These are phyloP conservation scores for Myrmecobius fasciatus DNA, from an alignment of 2,113 vertebrate species.

Conservation along the genomic window DNA sequence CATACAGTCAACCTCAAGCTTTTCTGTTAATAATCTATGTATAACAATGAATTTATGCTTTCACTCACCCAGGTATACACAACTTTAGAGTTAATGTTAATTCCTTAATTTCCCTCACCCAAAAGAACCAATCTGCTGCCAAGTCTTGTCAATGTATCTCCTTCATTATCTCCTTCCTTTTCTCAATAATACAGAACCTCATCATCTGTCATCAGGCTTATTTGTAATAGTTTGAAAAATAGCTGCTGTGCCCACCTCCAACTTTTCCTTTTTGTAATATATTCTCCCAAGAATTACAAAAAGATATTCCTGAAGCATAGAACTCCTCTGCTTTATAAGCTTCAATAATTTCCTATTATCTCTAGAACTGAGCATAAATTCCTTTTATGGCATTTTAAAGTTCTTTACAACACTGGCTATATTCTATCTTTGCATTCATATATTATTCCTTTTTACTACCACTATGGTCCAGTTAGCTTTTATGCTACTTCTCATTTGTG, in stretches of 20 bases:
- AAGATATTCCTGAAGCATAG: slow-evolving; percentile 19
- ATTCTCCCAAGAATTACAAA: neutral
- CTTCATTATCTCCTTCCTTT: neutral
- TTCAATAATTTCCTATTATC: neutral
- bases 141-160: slow-evolving; percentile 12
- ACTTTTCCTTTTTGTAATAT: neutral
- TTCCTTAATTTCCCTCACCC: neutral
- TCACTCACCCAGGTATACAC: neutral
- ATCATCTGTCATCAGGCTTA: neutral
- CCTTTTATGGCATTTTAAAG: neutral
- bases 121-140: neutral
- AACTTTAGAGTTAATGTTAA: slow-evolving; percentile 8
- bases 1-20: neutral
- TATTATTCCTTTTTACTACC: neutral
- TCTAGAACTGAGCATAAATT: slow-evolving; percentile 40
- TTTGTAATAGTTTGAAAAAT: neutral
- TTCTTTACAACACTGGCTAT: neutral
- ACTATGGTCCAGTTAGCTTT: neutral
- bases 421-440: neutral
- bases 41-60: neutral
- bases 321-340: neutral
- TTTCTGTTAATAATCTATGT: neutral
- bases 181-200: slow-evolving; percentile 13
- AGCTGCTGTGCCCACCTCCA: neutral
- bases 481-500: slow-evolving; percentile 10